phyloP scores from a whole-genome alignment of 2,113 vertebrate genomes.

The Proterorhinus semilunaris region DNA sequence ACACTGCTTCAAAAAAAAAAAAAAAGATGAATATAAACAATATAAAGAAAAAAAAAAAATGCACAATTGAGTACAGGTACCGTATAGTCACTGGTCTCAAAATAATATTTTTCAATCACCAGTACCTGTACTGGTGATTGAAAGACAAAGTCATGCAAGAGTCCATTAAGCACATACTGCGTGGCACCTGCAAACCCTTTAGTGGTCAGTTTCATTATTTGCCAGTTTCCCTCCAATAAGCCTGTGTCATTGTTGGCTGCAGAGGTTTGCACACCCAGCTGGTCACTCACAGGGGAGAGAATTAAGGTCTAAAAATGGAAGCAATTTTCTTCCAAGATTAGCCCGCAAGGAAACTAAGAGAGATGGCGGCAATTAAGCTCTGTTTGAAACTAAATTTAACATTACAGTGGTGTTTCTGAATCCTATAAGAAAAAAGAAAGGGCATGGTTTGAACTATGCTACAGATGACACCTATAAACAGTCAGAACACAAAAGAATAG shows the following conservation, averaged over 20 bases:
- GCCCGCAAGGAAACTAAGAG: constrained; percentile 52
- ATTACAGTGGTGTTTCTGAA: constrained; percentile 1
- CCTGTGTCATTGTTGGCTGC: constrained; percentile 39
- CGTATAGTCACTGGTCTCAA: too few relatives aligned
- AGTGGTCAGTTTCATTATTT: constrained; percentile 27
- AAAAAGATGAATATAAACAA: too few relatives aligned
- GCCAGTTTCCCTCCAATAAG: constrained; percentile 40
- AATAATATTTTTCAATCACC: too few relatives aligned
- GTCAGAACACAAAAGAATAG: neutral
- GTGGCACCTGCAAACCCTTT: constrained; percentile 13
- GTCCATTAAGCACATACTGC: neutral
- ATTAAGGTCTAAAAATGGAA: constrained; percentile 72
- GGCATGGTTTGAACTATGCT: neutral
- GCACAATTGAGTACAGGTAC: too few relatives aligned
- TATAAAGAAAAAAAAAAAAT: too few relatives aligned
- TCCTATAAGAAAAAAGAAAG: constrained; percentile 24
- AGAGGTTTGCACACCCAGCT: constrained; percentile 50
- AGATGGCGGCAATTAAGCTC: constrained; percentile 58
- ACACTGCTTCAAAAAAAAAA: too few relatives aligned
- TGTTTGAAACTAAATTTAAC: constrained; percentile 37
- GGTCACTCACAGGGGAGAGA: constrained; percentile 60
- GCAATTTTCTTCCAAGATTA: constrained; percentile 70
- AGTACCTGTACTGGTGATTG: too few relatives aligned
- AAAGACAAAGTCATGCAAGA: neutral
- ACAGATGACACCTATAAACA: constrained; percentile 22